Percentiles rank a stretch among this genome's conserved stretches.
Evolutionary conservation across 2,113 vertebrate species (phyloP).

Genomic region (Paramisgurnus dabryanus): DNA sequence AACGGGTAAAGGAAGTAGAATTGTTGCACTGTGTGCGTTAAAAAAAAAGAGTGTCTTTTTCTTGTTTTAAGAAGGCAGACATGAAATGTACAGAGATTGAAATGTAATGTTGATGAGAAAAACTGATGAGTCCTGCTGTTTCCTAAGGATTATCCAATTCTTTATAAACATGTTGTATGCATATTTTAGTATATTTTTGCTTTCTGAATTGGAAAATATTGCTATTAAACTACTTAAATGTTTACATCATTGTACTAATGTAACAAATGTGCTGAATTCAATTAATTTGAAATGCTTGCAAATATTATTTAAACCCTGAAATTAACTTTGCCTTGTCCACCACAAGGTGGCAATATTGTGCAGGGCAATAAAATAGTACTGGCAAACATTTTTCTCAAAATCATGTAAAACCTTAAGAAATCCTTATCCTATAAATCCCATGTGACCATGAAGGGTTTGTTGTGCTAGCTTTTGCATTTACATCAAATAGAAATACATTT

Average conservation of each 20-base stretch:
- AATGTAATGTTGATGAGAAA: background rate
- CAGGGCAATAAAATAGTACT: background rate
- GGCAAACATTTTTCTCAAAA: too few species aligned
- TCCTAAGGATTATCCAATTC: background rate
- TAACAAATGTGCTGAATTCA: background rate
- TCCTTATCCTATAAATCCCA: too few species aligned
- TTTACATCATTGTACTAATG: background rate
- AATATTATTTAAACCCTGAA: background rate
- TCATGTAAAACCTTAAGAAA: too few species aligned
- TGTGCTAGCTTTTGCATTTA: too few species aligned
- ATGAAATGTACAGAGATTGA: background rate
- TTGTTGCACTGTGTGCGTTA: background rate
- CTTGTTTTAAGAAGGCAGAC: background rate
- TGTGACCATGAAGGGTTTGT: too few species aligned
- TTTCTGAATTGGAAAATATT: background rate
- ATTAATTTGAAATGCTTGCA: background rate
- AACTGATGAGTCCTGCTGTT: background rate
- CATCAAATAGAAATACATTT: too few species aligned
- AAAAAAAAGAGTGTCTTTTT: background rate
- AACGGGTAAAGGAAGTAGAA: background rate
- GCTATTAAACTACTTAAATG: background rate
- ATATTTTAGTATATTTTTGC: background rate
- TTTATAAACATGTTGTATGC: background rate
- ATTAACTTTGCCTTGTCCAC: conserved; percentile 19
- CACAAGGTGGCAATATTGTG: conserved; percentile 49